A percentile compares a stretch with the other conserved stretches of the same genome.
phyloP scores from a whole-genome alignment of 2,113 vertebrate species.

The Ariopsis seemanni region DNA sequence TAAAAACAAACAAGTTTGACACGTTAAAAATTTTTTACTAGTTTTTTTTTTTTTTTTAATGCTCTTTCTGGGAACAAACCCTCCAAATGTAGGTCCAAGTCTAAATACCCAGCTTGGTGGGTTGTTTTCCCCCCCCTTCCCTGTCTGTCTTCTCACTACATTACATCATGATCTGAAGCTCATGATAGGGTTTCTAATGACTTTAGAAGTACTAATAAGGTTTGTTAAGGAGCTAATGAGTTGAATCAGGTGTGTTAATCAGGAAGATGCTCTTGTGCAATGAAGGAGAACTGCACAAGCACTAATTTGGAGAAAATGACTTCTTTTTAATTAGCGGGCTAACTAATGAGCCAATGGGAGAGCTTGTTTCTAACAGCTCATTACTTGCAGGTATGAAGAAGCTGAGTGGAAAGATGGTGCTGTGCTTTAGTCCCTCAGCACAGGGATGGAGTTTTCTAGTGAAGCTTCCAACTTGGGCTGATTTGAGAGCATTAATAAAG shows the following conservation, averaged over 20 bases:
- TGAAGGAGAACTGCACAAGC: background rate
- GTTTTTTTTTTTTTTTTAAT: background rate
- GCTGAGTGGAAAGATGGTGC: too few relatives aligned
- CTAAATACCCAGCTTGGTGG: background rate
- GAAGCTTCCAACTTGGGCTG: background rate
- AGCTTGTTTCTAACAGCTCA: background rate
- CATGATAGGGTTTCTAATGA: background rate
- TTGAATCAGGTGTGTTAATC: slow-evolving; percentile 6
- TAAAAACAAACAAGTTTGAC: too few relatives aligned
- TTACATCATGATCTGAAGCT: too few relatives aligned
- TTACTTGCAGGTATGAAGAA: background rate
- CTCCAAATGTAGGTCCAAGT: background rate
- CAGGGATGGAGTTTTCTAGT: background rate
- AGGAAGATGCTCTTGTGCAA: background rate
- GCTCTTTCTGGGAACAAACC: background rate
- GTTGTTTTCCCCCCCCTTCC: too few relatives aligned
- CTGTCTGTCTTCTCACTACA: too few relatives aligned
- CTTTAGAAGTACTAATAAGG: background rate
- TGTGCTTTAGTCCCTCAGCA: too few relatives aligned
- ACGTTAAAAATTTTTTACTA: too few relatives aligned
- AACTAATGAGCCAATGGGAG: background rate
- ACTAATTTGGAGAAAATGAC: background rate
- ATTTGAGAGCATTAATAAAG: background rate
- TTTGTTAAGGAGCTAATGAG: background rate
- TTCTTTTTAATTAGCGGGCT: background rate